phyloP scores from a whole-genome alignment of 2,888 invertebrate genomes.

The Falcaria lacertinaria region DNA sequence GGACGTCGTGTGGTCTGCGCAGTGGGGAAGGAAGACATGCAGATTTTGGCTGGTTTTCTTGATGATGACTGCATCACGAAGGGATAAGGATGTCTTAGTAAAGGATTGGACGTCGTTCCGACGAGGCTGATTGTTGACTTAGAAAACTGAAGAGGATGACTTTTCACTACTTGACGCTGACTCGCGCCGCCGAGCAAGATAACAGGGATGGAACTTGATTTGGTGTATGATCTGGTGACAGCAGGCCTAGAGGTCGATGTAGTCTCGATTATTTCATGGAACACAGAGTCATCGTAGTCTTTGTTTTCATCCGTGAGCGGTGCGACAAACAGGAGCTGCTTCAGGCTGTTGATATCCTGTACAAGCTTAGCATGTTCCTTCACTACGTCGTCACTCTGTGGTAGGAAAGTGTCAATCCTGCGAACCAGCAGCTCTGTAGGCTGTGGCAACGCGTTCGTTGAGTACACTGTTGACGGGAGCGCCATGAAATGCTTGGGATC shows the following conservation, averaged over 20 bases:
- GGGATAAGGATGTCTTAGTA: conserved; percentile 60
- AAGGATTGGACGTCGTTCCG: conserved; percentile 57
- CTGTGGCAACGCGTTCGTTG: conserved; percentile 8
- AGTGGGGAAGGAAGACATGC: conserved; percentile 46
- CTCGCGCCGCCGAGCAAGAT: conserved; percentile 58
- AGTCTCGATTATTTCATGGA: conserved; percentile 63
- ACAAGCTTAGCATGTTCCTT: conserved; percentile 71
- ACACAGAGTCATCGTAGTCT: conserved; percentile 68
- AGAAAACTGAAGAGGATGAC: conserved; percentile 42
- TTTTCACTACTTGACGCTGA: conserved; percentile 46
- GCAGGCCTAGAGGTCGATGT: conserved; percentile 28
- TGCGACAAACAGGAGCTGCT: conserved; percentile 54
- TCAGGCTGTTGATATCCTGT: conserved; percentile 66
- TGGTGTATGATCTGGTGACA: conserved; percentile 18
- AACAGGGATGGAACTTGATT: conserved; percentile 46
- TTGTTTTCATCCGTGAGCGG: conserved; percentile 50
- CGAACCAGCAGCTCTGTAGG: conserved; percentile 24
- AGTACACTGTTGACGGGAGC: conserved; percentile 14
- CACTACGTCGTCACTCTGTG: conserved; percentile 49
- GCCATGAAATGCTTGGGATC: conserved; percentile 13
- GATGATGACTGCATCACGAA: conserved; percentile 50
- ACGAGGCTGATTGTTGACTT: conserved; percentile 55
- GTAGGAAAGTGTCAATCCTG: conserved; percentile 34
- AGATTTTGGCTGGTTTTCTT: conserved; percentile 52
- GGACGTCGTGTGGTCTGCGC: conserved; percentile 45